Base-by-base conservation (phyloP, 2,888 invertebrate genomes). In the Plebejus anna region DNA sequence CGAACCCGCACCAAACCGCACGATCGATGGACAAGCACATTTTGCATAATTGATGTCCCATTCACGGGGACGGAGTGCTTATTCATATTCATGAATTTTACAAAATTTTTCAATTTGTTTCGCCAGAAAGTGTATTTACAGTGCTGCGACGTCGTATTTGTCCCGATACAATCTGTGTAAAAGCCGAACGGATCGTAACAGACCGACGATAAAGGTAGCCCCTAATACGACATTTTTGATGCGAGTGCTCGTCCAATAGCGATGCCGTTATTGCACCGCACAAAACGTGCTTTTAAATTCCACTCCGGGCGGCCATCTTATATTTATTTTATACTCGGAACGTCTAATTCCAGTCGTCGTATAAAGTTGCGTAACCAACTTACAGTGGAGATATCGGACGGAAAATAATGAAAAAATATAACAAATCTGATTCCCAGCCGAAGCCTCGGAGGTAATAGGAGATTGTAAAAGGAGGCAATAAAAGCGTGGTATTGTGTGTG, bases 381-480 rank as follows among this genome's bases (percentile, higher is more conserved):
- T 16, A 89, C 86, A 85, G 86, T 85, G 84, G 84, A 85, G 88
- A 89, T 90, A 88, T 87, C 87, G 87, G 85, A 90, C 88, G 86
- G 83, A 85, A 86, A 83, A 84, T 86, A 80, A 78, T 80, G 77
- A 88, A 88, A 87, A 88, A 87, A 88, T 89, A 88, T 91, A 90
- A 89, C 92, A 89, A 93, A 91, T 91, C 91, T 91, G 90, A 93
- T 92, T 92, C 91, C 91, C 91, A 89, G 88, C 82, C 83, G 87
- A 85, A 89, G 89, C 88, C 92, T 90, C 88, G 88, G 88, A 91
- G 90, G 92, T 94, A 94, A 93, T 92, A 89, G 91, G 89, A 92
- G 93, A 94, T 93, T 92, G 92, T 93, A 92, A 93, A 93, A 93
- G 90, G 89, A 90, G 92, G 93, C 93, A 94, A 94, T 94, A 93